phyloP scores from a whole-genome alignment of 35 echinoderm and acorn worm species.

The Nesometra sesokonis region DNA sequence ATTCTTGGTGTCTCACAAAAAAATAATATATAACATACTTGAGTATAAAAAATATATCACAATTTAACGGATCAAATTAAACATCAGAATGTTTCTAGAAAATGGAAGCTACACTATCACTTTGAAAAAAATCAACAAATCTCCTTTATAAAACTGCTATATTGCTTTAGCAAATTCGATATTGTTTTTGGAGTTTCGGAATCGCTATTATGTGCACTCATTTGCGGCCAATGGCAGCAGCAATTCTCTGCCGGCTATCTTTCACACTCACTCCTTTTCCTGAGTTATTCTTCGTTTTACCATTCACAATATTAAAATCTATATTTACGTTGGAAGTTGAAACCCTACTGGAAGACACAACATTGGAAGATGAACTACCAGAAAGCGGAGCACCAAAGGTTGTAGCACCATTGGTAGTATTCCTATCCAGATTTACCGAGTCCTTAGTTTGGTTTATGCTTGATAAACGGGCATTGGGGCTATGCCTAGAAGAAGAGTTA shows the following conservation, averaged over 20 bases:
- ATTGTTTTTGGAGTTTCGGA: too few species aligned
- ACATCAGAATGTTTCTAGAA: too few species aligned
- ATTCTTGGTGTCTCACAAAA: too few species aligned
- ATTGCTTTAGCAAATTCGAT: too few species aligned
- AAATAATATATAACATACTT: too few species aligned
- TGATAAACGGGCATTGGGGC: not conserved
- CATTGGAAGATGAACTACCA: not conserved
- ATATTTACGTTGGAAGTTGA: conserved; percentile 11
- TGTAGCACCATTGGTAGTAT: not conserved
- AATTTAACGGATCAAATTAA: too few species aligned
- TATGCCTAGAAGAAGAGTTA: not conserved
- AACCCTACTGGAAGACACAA: not conserved
- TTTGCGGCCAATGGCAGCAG: conserved; percentile 45
- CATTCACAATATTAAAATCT: not conserved
- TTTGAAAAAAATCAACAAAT: too few species aligned
- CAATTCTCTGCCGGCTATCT: conserved; percentile 56
- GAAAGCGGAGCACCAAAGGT: not conserved
- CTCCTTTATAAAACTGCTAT: too few species aligned
- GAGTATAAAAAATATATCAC: too few species aligned
- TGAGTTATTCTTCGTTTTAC: not conserved
- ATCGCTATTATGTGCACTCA: too few species aligned
- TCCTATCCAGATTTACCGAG: not conserved
- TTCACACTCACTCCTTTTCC: conserved; percentile 32
- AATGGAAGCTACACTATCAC: too few species aligned
- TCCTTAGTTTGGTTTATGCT: not conserved